Percentiles rank a stretch among this genome's conserved stretches.
These are phyloP conservation scores for Drosophila putrida DNA, from an alignment of 2,888 invertebrate genomes.

Conservation along the genomic window DNA sequence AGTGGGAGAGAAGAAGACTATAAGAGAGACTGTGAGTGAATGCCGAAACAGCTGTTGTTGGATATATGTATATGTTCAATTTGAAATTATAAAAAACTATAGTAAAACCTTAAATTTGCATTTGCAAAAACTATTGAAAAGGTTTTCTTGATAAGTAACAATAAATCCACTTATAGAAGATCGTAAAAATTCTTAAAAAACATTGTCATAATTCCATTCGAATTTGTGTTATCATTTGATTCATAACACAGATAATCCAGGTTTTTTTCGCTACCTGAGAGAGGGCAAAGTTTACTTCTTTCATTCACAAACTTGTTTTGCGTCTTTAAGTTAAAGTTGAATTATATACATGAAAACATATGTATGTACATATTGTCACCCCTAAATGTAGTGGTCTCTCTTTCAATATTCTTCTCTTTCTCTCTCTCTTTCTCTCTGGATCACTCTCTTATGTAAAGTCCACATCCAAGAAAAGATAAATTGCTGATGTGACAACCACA, in stretches of 20 bases:
- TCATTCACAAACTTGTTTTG: conserved; percentile 20
- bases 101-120: too few relatives aligned
- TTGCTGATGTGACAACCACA: conserved; percentile 16
- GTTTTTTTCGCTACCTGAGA: neutral
- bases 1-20: neutral
- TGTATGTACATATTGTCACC: neutral
- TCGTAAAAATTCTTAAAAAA: neutral
- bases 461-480: conserved; percentile 4
- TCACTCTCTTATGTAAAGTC: conserved; percentile 44
- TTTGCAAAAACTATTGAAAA: neutral
- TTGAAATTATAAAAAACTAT: neutral
- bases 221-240: too few relatives aligned
- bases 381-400: neutral
- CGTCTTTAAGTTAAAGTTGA: conserved; percentile 2
- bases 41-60: neutral
- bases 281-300: conserved; percentile 6
- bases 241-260: neutral
- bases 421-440: neutral
- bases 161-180: neutral
- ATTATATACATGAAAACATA: neutral
- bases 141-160: neutral
- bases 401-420: neutral
- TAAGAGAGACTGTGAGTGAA: neutral
- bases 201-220: neutral
- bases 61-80: neutral